Evolutionary conservation across 2,113 vertebrate species (phyloP), one percentile per base, ranked within the genome.

Genomic region (Phalacrocorax pelagicus): DNA sequence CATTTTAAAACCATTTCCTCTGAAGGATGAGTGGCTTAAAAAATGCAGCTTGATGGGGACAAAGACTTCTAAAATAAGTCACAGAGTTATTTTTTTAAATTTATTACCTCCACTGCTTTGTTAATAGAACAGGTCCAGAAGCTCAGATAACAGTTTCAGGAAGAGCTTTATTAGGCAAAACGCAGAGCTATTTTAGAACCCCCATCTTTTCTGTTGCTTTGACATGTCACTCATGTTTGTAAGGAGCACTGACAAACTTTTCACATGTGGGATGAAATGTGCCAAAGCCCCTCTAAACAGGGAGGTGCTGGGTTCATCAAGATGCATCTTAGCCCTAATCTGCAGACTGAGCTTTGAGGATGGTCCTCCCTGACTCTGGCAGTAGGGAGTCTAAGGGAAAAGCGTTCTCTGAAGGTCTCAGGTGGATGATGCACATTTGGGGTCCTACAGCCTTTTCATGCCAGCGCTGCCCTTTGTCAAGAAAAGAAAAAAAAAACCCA

Each of bases 111-210:
- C 21, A 51, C 36, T 63, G 32, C 62, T 80, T 83, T 80, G 11
- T 51, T 47, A 11, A 40, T 52, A 52, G 34, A 40, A 13, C 21
- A 74, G 20, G 10, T 55, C 6, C 20, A 40, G 58, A 44, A 67
- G 38, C 19, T 62, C n/a, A 55, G 38, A 44, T 79, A 65, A 34
- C 9, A 83, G 40, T 19, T 83, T 49, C 40, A 69, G 52, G 38
- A 79, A n/a, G 26, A 82, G 29, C 17, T 80, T 77, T 63, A 15
- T 19, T 15, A 20, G 49, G 42, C 10, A 57, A 72, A 55, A 24
- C 0, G 0, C 2, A 1, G 24, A 75, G 13, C 22, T 80, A 0
- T 52, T 87, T 62, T 42, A 21, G 32, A 85, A 6, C 27, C 38
- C 10, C 14, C 44, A 36, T 14, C 23, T 81, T 24, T 58, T 52